Evolutionary conservation across 2,113 vertebrate species (phyloP).

Genomic region (Ranitomeya variabilis): DNA sequence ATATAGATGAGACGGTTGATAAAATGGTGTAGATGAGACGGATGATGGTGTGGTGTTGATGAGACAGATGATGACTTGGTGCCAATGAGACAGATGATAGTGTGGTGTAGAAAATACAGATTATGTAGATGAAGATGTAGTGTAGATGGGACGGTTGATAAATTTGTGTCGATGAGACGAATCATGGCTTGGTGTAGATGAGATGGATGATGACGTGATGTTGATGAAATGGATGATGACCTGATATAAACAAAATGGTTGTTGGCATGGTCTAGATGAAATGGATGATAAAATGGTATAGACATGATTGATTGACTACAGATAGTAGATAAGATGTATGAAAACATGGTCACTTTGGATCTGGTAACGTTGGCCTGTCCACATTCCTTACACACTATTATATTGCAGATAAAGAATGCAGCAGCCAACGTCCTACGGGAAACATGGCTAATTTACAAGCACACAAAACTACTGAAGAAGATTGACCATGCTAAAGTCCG

Average conservation of each 20-base stretch:
- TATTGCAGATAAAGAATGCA: conserved; percentile 91
- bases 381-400: background rate
- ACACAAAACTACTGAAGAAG: conserved; percentile 96
- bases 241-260: background rate
- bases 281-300: background rate
- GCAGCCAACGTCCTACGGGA: conserved; percentile 95
- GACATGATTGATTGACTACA: background rate
- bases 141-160: background rate
- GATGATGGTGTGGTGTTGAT: background rate
- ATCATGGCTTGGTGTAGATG: background rate
- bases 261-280: background rate
- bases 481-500: conserved; percentile 95
- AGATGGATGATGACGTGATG: background rate
- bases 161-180: background rate
- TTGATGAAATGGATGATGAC: background rate
- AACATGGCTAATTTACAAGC: conserved; percentile 98
- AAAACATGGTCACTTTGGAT: background rate
- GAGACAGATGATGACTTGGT: background rate
- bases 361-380: too few species aligned
- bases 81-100: background rate
- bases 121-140: background rate
- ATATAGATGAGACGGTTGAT: background rate
- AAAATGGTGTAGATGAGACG: too few species aligned
- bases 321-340: too few species aligned
- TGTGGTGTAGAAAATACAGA: background rate